Evolutionary conservation across 2,797 vertebrate genomes (phyloP), one percentile per base, ranked within the genome.

Genomic region (Masticophis lateralis): DNA sequence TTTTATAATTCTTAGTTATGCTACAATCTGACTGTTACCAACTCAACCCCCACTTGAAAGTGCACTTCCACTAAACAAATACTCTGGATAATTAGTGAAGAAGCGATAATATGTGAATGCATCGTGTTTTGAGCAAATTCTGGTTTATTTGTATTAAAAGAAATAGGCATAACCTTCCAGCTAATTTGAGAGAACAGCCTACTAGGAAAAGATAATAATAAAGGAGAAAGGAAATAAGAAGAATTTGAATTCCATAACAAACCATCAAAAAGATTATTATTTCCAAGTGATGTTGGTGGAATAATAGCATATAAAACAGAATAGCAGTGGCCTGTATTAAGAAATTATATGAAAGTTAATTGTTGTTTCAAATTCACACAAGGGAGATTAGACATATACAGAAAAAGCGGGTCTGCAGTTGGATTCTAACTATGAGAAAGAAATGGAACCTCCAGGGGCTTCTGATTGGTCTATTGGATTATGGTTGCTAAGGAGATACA

Each of bases 91-190:
- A 97, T 95, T 96, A 94, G 92, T 14, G 79, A 53, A 94, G 92
- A 95, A 95, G 94, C 90, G 94, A 96, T 96, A 93, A 95, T 96
- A 95, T 97, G 95, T 94, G 95, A 95, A 95, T 95, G 94, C 95
- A 95, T 93, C 94, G 9, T 95, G 95, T 95, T 96, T 96, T 96
- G 56, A 89, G 92, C 91, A 96, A 92, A 95, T 96, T 95, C 94
- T 79, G 94, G 93, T 93, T 96, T 92, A 96, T 95, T 96, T 96
- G 93, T 3, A 43, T 87, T 56, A 90, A 86, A 90, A 94, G 94
- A 96, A 97, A 95, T 74, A 92, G 93, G 90, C 94, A 51, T 92
- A 94, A 95, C 95, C 95, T 95, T 97, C 95, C 95, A 74, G 88
- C 1, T 66, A 90, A 93, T 94, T 95, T 94, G 95, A 91, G 10